Percentiles rank a stretch among this genome's conserved stretches.
These are phyloP conservation scores for Sinocyclocheilus maitianheensis DNA, from an alignment of 2,113 vertebrate species.

Conservation along the genomic window DNA sequence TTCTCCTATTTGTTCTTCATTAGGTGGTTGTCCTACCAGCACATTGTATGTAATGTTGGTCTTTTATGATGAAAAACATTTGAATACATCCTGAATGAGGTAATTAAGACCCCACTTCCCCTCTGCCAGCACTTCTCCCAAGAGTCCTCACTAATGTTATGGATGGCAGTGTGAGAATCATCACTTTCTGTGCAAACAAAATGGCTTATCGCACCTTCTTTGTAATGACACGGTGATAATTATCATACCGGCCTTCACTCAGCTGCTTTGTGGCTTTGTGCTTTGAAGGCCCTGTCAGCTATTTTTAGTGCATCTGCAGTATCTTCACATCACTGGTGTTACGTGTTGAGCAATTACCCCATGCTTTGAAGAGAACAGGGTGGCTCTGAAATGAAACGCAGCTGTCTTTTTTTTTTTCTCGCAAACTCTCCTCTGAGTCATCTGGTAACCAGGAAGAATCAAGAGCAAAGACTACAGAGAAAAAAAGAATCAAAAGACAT, in stretches of 20 bases:
- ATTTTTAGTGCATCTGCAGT: slow-evolving; percentile 55
- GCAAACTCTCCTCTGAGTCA: background rate
- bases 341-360: slow-evolving; percentile 58
- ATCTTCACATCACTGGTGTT: slow-evolving; percentile 55
- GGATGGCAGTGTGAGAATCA: slow-evolving; percentile 25
- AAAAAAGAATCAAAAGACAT: slow-evolving; percentile 12
- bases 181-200: slow-evolving; percentile 29
- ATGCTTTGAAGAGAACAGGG: slow-evolving; percentile 50
- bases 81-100: too few species aligned
- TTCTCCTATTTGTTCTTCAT: background rate
- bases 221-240: slow-evolving; percentile 44
- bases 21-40: background rate
- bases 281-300: slow-evolving; percentile 48
- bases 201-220: slow-evolving; percentile 14
- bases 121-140: background rate
- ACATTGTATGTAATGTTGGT: too few species aligned
- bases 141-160: background rate
- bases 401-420: slow-evolving; percentile 24
- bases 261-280: slow-evolving; percentile 13
- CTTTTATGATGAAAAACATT: too few species aligned
- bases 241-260: slow-evolving; percentile 28
- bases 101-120: too few species aligned
- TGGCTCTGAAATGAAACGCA: slow-evolving; percentile 50
- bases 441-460: slow-evolving; percentile 43
- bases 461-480: background rate